These are phyloP conservation scores for Hyles euphorbiae DNA, from an alignment of 1,140 invertebrate species.

Conservation along the genomic window DNA sequence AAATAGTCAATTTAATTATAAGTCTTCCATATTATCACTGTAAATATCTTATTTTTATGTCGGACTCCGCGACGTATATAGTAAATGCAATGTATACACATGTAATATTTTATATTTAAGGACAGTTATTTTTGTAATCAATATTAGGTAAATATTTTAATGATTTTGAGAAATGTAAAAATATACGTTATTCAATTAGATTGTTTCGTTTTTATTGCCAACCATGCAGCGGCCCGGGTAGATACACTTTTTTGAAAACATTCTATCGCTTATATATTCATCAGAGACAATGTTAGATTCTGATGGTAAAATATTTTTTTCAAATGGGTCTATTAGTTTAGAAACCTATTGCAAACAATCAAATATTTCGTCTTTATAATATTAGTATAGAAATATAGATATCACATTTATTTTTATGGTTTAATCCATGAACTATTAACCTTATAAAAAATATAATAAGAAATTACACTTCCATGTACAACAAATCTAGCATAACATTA, in stretches of 20 bases:
- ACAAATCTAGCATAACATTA: too few species aligned
- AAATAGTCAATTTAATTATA: constrained; percentile 45
- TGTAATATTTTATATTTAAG: constrained; percentile 40
- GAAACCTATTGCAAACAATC: neutral
- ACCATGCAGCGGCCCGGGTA: neutral
- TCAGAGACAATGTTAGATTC: too few species aligned
- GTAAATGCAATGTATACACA: constrained; percentile 26
- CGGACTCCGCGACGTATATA: constrained; percentile 16
- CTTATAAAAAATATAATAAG: too few species aligned
- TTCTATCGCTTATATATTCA: too few species aligned
- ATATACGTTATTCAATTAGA: constrained; percentile 56
- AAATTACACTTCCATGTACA: too few species aligned
- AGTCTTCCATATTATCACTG: constrained; percentile 49
- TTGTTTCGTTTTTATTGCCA: constrained; percentile 16
- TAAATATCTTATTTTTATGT: constrained; percentile 45
- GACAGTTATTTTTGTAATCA: constrained; percentile 65
- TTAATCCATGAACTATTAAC: neutral
- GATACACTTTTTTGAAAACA: too few species aligned
- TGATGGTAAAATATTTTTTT: too few species aligned
- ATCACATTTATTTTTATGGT: neutral
- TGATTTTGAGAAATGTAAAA: constrained; percentile 56
- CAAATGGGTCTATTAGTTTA: neutral
- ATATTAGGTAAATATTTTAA: constrained; percentile 45
- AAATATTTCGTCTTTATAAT: constrained; percentile 26
- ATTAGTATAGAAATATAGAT: neutral